These are phyloP conservation scores for Odocoileus virginianus DNA, from an alignment of 2,113 vertebrate genomes.

Conservation along the genomic window DNA sequence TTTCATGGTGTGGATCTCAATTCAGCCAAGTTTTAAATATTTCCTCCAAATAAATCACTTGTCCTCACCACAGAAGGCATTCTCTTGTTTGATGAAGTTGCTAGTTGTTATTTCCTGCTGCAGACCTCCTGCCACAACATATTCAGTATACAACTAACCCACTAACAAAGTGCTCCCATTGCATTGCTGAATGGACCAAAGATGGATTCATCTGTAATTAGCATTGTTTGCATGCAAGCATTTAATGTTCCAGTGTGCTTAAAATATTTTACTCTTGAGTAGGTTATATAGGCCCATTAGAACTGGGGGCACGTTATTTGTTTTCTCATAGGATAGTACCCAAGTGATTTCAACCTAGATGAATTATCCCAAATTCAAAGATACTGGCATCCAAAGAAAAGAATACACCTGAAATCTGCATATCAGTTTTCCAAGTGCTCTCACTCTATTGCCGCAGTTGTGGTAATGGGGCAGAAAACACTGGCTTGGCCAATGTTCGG, in stretches of 20 bases:
- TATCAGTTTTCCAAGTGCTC: not conserved
- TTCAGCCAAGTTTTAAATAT: conserved; percentile 10
- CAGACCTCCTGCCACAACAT: not conserved
- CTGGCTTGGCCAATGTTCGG: not conserved
- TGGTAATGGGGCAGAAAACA: not conserved
- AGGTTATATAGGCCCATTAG: not conserved
- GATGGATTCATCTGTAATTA: conserved; percentile 15
- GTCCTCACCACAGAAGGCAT: conserved; percentile 8
- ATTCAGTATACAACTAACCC: not conserved
- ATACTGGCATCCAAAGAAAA: conserved; percentile 32
- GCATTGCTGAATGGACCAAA: not conserved
- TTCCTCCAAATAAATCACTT: not conserved
- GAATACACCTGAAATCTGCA: not conserved
- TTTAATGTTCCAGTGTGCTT: conserved; percentile 29
- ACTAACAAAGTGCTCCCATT: conserved; percentile 2
- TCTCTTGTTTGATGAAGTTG: not conserved
- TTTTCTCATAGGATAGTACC: not conserved
- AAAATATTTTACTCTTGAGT: conserved; percentile 18
- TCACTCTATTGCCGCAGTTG: not conserved
- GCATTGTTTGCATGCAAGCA: conserved; percentile 45
- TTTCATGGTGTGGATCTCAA: conserved; percentile 1
- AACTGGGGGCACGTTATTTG: not conserved
- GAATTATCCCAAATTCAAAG: conserved; percentile 23
- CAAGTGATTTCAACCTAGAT: not conserved
- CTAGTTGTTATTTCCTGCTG: conserved; percentile 25